Evolutionary conservation across 2,888 invertebrate species (phyloP).

Genomic region (Agonopterix arenella): DNA sequence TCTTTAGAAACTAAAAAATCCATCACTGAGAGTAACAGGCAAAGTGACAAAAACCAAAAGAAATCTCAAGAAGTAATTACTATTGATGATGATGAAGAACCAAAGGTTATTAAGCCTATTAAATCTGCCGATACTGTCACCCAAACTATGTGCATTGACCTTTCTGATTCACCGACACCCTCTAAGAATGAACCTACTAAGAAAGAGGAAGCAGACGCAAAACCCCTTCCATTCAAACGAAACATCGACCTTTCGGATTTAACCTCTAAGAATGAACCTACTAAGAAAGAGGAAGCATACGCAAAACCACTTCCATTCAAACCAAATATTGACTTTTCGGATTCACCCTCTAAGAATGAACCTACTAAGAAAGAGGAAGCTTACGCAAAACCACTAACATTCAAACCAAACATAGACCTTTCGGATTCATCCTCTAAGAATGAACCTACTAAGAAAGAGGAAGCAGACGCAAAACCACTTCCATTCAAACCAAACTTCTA

Average conservation of each 20-base stretch:
- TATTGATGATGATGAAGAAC: too few species aligned
- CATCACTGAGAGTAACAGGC: too few species aligned
- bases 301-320: slow-evolving; percentile 16
- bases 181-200: not conserved
- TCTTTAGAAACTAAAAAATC: too few species aligned
- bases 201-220: not conserved
- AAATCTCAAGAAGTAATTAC: too few species aligned
- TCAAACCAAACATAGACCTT: slow-evolving; percentile 29
- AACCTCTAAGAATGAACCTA: not conserved
- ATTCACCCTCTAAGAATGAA: not conserved
- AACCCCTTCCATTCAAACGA: slow-evolving; percentile 24
- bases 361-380: not conserved
- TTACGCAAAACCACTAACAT: slow-evolving; percentile 7
- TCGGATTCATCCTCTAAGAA: not conserved
- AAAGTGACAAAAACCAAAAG: too few species aligned
- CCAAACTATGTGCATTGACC: too few species aligned
- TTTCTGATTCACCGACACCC: not conserved
- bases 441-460: not conserved
- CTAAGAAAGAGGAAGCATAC: not conserved
- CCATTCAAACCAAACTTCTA: slow-evolving; percentile 47
- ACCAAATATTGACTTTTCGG: slow-evolving; percentile 25
- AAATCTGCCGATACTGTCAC: too few species aligned
- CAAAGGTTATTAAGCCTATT: too few species aligned
- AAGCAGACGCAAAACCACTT: not conserved
- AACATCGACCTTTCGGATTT: slow-evolving; percentile 16